Evolutionary conservation across 2,888 invertebrate genomes (phyloP), one percentile per base, ranked within the genome.

Genomic region (Tinea trinotella): DNA sequence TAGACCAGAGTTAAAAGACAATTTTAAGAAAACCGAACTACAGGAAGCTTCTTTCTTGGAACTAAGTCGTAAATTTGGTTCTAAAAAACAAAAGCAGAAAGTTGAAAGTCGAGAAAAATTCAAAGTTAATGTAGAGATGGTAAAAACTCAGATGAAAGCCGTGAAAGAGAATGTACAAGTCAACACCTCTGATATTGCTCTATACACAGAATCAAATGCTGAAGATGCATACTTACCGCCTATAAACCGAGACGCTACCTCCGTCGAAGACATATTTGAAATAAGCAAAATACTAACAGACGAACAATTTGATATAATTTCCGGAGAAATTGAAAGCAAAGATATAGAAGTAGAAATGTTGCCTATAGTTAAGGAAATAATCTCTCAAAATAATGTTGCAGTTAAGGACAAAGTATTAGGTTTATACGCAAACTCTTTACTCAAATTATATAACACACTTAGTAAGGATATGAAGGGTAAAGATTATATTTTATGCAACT

Each of bases 11-110:
- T 13, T 76, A 0, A 67, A 66, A 56, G 59, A 58, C 0, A 64
- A 71, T 1, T 34, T 64, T 1, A 64, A 68, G 5, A 53, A 63
- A 0, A 53, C 67, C 0, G 63, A 68, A 5, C 22, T 60, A 0
- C 54, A 67, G 0, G 76, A 83, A 13, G 73, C 68, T 0, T 78
- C 72, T 15, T 61, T 66, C 44, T 62, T 78, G 17, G 84, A 84
- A 53, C 68, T 91, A 0, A 89, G 88, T 49, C 88, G 89, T 61
- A 85, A 89, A 59, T 91, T 91, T 63, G 91, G 91, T 1, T 91
- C 91, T 0, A 91, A 91, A 59, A 88, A 82, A 62, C 76, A 78
- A 0, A 90, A 89, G 64, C 70, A 89, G 59, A 70, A 71, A 50
- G 87, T 89, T 56, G 90, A 91, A 60, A 90, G 90, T n/a, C 68